Base-by-base conservation (phyloP, 2,113 vertebrate species). In the Chunga burmeisteri region DNA sequence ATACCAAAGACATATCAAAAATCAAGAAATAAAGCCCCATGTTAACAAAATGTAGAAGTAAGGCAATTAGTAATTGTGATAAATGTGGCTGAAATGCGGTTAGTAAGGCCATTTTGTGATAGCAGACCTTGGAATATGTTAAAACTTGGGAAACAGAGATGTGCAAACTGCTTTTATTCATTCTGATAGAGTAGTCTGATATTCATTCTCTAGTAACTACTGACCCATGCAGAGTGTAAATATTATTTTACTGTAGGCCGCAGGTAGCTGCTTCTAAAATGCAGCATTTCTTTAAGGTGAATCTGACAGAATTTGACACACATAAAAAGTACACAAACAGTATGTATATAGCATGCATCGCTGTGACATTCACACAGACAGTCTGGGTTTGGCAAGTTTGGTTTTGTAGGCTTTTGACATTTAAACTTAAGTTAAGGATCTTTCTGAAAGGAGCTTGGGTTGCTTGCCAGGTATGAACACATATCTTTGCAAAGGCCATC, bases 341-440 rank as follows among this genome's bases (percentile, higher is more conserved):
- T 88, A 94, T 55, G 61, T 55, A 82, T 42, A 32, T 93, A 67
- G 56, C 66, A 79, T 88, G 32, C 79, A 95, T 96, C 46, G 8
- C 56, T 71, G 81, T 98, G 98, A 97, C 97, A 97, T 97, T 98
- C 97, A 97, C 80, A 79, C 67, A 96, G 94, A 86, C 78, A 86
- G 63, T 68, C 84, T 95, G 42, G 32, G 62, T 94, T 98, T 93
- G 97, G 94, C 92, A 97, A 55, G 27, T 95, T 96, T 83, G 88
- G 92, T 88, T 88, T 97, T 94, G 84, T 96, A 89, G 65, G 78
- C 92, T 94, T 96, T 93, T 97, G 97, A 98, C 97, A 98, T 98
- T 98, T 98, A 96, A 91, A 85, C 66, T 89, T 70, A 94, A 92
- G 81, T 18, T 87, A 77, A 93, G 87, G 95, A 77, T 97, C 68